A percentile compares a stretch with the other conserved stretches of the same genome.
These are phyloP conservation scores for Numenius arquata DNA, from an alignment of 2,113 vertebrate genomes.

Conservation along the genomic window DNA sequence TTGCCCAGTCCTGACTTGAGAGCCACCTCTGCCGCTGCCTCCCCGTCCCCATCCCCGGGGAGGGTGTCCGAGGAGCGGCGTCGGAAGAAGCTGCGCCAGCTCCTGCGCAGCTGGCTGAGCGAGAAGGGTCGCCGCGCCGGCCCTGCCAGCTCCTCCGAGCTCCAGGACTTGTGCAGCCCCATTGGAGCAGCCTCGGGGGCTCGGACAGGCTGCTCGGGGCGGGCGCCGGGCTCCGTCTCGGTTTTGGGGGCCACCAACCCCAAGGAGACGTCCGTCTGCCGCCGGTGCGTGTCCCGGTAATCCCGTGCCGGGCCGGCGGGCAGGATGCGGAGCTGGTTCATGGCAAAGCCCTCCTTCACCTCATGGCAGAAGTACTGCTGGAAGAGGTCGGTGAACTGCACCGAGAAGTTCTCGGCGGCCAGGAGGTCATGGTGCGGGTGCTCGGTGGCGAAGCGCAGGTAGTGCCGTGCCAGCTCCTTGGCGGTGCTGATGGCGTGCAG, in stretches of 20 bases:
- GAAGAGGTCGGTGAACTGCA: constrained; percentile 91
- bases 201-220: constrained; percentile 64
- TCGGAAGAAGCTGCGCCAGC: constrained; percentile 82
- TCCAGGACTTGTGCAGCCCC: constrained; percentile 73
- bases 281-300: constrained; percentile 85
- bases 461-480: constrained; percentile 89
- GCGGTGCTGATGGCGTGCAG: constrained; percentile 89
- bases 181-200: constrained; percentile 15
- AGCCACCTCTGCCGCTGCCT: not conserved
- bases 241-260: constrained; percentile 65
- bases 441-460: constrained; percentile 87
- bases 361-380: constrained; percentile 92
- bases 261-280: constrained; percentile 43
- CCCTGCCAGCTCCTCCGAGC: constrained; percentile 79
- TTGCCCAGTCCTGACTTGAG: constrained; percentile 59
- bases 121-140: constrained; percentile 77
- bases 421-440: constrained; percentile 84
- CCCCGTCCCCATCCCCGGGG: constrained; percentile 31
- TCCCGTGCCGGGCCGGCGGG: constrained; percentile 81
- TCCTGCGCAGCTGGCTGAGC: constrained; percentile 81
- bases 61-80: constrained; percentile 73
- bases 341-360: constrained; percentile 80
- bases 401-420: constrained; percentile 89
- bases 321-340: constrained; percentile 71
- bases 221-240: constrained; percentile 41